Base-by-base conservation (phyloP, 2,113 vertebrate genomes). In the Zosterops hypoxanthus region DNA sequence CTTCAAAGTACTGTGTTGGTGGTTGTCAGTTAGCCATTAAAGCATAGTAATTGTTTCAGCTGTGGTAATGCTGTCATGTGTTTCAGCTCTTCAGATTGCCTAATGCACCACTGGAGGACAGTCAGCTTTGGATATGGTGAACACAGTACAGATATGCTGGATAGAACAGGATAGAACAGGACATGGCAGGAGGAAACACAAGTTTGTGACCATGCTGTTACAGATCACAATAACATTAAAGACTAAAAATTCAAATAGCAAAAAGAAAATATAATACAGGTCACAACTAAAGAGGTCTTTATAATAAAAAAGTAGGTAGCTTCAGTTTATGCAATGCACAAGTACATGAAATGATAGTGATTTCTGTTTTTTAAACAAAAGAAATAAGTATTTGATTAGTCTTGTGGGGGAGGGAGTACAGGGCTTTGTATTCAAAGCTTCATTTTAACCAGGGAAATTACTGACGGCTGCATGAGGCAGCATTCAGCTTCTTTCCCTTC, bases 391-490 rank as follows among this genome's bases (percentile, higher is more conserved):
- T 92, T 94, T 36, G 46, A n/a, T 85, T 80, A 76, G 66, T 36
- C 19, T 68, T 14, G 4, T 78, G 36, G 23, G 77, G 42, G 89
- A 92, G 15, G 66, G 41, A 92, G 9, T 52, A 56, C 0, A 3
- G 21, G 13, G 33, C 61, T 86, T 90, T 88, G 64, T 47, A 88
- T 31, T 88, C 57, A 96, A 84, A 82, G 77, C 41, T 89, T 79
- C 18, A n/a, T 95, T 97, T 92, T 89, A 94, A 77, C 73, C 39
- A 87, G 41, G 50, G 34, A 94, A 94, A 96, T 92, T 76, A 95
- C 57, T 79, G 77, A 36, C n/a, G 87, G 49, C 42, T 88, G 55
- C 46, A 90, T 11, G 29, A 92, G 63, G 78, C 78, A 82, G 46
- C 61, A 64, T 87, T 94, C 86, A 70, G 33, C 39, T 70, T 33